Evolutionary conservation across 2,888 invertebrate genomes (phyloP).

Genomic region (Caenorhabditis afra): DNA sequence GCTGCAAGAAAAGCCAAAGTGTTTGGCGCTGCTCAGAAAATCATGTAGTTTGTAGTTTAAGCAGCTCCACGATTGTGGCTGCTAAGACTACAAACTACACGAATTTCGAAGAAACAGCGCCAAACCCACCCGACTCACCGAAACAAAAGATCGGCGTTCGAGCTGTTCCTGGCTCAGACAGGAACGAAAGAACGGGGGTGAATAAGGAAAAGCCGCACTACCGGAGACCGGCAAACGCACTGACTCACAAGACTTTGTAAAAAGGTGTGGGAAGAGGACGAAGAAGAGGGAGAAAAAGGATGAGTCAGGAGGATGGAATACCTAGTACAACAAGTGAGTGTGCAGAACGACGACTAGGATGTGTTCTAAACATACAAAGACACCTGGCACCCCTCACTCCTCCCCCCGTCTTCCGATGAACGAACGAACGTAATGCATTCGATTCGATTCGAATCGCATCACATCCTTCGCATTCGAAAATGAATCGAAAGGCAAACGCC

Average conservation of each 20-base stretch:
- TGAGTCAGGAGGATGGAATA: slow-evolving; percentile 13
- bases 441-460: neutral
- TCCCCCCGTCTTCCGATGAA: neutral
- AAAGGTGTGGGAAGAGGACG: slow-evolving; percentile 8
- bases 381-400: slow-evolving; percentile 20
- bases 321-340: neutral
- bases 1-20: no score
- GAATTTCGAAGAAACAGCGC: slow-evolving; percentile 3
- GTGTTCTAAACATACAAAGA: slow-evolving; percentile 6
- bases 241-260: neutral
- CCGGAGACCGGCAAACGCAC: neutral
- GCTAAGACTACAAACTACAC: slow-evolving; percentile 13
- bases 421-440: neutral
- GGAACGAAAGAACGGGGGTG: neutral
- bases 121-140: neutral
- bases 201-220: no score
- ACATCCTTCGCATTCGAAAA: neutral
- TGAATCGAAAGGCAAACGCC: no score
- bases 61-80: neutral
- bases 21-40: neutral
- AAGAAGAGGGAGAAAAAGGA: slow-evolving; percentile 8
- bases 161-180: neutral
- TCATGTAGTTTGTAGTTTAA: neutral
- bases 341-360: slow-evolving; percentile 2
- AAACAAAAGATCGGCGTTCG: slow-evolving; percentile 2